A percentile compares a stretch with the other conserved stretches of the same genome.
phyloP scores from a whole-genome alignment of 2,888 invertebrate species.

The Drosophila stalkeri region DNA sequence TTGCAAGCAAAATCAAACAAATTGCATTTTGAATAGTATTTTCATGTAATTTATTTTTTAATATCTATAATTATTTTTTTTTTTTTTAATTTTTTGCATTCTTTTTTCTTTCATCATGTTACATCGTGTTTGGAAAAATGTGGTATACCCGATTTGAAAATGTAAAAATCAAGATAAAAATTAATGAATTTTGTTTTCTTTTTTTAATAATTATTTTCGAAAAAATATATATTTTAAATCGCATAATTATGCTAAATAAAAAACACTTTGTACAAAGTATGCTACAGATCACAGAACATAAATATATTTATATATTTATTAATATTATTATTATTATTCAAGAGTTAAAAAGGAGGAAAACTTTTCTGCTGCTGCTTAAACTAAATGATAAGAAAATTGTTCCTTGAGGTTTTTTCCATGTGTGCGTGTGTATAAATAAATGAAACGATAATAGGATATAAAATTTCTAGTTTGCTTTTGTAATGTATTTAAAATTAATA shows the following conservation, averaged over 20 bases:
- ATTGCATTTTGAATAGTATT: constrained; percentile 52
- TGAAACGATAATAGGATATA: constrained; percentile 73
- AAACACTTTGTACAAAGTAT: constrained; percentile 85
- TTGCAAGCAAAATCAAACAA: constrained; percentile 1
- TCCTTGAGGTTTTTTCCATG: constrained; percentile 58
- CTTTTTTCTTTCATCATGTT: constrained; percentile 33
- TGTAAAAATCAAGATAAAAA: constrained; percentile 6
- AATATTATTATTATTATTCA: constrained; percentile 58
- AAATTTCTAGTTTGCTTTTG: constrained; percentile 49
- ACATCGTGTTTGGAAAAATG: constrained; percentile 13
- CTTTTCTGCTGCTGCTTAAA: constrained; percentile 27
- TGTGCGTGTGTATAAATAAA: constrained; percentile 69
- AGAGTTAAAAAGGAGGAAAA: constrained; percentile 53
- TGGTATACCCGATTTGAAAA: constrained; percentile 11
- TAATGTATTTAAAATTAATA: constrained; percentile 71
- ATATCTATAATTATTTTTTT: constrained; percentile 58
- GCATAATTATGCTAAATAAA: constrained; percentile 81
- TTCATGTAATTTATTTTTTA: constrained; percentile 69
- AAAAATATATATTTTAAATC: constrained; percentile 50
- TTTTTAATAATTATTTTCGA: constrained; percentile 23
- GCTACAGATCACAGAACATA: constrained; percentile 85
- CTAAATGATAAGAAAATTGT: constrained; percentile 48
- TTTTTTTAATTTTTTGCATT: constrained; percentile 36
- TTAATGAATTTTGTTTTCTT: constrained; percentile 28
- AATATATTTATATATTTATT: constrained; percentile 69